Conservation (phyloP, 92 coral and sea anemone species). For the Metridium senile region DNA sequence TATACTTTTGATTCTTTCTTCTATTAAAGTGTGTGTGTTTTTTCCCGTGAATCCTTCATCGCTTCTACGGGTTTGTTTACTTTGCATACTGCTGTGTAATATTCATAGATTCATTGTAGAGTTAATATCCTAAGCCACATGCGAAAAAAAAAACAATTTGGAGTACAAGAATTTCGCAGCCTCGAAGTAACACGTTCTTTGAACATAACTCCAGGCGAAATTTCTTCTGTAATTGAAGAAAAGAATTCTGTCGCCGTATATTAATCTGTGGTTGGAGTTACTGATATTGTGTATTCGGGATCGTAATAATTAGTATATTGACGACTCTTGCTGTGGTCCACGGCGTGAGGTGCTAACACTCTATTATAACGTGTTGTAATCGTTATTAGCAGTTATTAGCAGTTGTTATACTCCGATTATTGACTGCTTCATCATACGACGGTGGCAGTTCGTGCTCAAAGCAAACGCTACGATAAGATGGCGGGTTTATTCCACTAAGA, state of each 20-base stretch:
- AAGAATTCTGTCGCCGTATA: too few relatives aligned
- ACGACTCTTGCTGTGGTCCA: not conserved
- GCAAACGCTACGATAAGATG: constrained; percentile 59
- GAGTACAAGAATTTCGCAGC: too few relatives aligned
- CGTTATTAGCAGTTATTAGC: not conserved
- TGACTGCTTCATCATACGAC: constrained; percentile 59
- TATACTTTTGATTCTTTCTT: too few relatives aligned
- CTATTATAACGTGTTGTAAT: not conserved
- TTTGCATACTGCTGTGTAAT: not conserved
- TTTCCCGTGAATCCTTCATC: too few relatives aligned
- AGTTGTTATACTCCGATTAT: constrained; percentile 5
- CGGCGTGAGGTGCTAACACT: not conserved
- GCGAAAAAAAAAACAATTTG: too few relatives aligned
- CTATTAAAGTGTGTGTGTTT: not conserved
- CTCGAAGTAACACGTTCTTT: too few relatives aligned
- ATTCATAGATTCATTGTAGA: too few relatives aligned
- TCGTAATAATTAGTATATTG: not conserved
- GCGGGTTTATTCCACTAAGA: constrained; percentile 27
- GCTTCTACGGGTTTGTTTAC: too few relatives aligned
- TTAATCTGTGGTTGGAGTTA: not conserved
- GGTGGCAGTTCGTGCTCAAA: constrained; percentile 68
- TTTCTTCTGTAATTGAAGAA: too few relatives aligned
- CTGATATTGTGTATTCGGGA: not conserved
- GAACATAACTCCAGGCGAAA: not conserved
- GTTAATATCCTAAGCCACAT: too few relatives aligned